Evolutionary conservation across 2,797 vertebrate species (phyloP).

Genomic region (Cyprinodon diabolis): DNA sequence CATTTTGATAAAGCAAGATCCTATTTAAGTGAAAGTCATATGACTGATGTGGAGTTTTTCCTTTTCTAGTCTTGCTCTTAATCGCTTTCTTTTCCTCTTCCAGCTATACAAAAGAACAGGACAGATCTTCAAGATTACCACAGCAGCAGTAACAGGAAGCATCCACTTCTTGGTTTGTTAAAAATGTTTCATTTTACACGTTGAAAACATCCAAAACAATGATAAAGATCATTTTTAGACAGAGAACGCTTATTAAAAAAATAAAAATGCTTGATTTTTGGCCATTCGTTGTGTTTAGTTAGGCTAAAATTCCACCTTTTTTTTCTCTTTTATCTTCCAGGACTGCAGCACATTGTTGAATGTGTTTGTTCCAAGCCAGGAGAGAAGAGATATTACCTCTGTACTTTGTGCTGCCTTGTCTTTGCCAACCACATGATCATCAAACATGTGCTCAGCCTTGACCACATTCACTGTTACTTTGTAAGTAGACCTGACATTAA

Average conservation of each 20-base stretch:
- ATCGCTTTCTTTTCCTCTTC: neutral
- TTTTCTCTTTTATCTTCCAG: slow-evolving; percentile 31
- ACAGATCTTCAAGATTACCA: slow-evolving; percentile 50
- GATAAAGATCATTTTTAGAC: neutral
- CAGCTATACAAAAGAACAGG: slow-evolving; percentile 34
- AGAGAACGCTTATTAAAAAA: neutral
- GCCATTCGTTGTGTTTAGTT: neutral
- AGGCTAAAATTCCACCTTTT: neutral
- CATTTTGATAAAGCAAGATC: too few species aligned
- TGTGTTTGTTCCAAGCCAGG: slow-evolving; percentile 22
- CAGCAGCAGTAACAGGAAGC: slow-evolving; percentile 41
- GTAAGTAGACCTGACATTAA: slow-evolving; percentile 50
- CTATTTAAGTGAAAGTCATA: too few species aligned
- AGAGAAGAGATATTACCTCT: slow-evolving; percentile 55
- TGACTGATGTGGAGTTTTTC: too few species aligned
- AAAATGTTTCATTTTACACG: too few species aligned
- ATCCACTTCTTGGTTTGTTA: slow-evolving; percentile 72
- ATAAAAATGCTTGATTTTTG: neutral
- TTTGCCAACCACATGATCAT: slow-evolving; percentile 49
- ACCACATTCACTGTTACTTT: slow-evolving; percentile 67
- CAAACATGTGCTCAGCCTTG: slow-evolving; percentile 68
- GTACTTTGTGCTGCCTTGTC: slow-evolving; percentile 56
- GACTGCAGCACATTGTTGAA: slow-evolving; percentile 69
- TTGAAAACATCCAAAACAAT: neutral
- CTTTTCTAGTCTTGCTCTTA: too few species aligned